These are phyloP conservation scores for Oxygymnocypris stewartii DNA, from an alignment of 2,113 vertebrate species.

Conservation along the genomic window DNA sequence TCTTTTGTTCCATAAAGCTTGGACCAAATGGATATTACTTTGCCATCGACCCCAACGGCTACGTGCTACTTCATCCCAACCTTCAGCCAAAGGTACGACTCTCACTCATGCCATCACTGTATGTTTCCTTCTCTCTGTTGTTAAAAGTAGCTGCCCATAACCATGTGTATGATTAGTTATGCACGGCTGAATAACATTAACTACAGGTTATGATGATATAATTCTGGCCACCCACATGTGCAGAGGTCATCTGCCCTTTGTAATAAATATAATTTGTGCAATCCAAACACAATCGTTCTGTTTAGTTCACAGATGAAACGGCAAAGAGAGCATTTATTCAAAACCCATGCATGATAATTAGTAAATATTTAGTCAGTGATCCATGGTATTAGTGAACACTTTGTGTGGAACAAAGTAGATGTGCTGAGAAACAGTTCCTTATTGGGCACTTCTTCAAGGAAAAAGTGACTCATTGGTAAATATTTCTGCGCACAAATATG, in stretches of 20 bases:
- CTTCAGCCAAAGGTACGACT: slow-evolving; percentile 89
- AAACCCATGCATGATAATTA: background rate
- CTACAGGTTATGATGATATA: slow-evolving; percentile 7
- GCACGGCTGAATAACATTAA: background rate
- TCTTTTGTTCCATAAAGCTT: slow-evolving; percentile 72
- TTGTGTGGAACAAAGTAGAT: background rate
- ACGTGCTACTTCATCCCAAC: slow-evolving; percentile 95
- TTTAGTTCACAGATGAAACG: slow-evolving; percentile 27
- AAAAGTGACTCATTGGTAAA: slow-evolving; percentile 36
- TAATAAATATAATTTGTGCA: slow-evolving; percentile 17
- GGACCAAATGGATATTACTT: slow-evolving; percentile 98
- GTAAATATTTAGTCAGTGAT: slow-evolving; percentile 34
- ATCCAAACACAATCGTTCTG: slow-evolving; percentile 25
- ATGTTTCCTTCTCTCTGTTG: slow-evolving; percentile 7
- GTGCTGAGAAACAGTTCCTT: background rate
- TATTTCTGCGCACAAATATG: background rate
- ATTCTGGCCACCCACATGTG: slow-evolving; percentile 8
- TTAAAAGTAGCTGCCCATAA: background rate
- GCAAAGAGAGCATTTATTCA: background rate
- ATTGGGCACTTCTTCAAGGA: slow-evolving; percentile 4
- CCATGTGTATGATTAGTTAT: background rate
- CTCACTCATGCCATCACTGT: background rate
- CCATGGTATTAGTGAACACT: slow-evolving; percentile 23
- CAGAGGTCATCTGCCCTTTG: slow-evolving; percentile 41
- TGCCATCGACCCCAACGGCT: slow-evolving; percentile 97